Evolutionary conservation across 2,888 invertebrate species (phyloP), one percentile per base, ranked within the genome.

Genomic region (Ochropleura plecta): DNA sequence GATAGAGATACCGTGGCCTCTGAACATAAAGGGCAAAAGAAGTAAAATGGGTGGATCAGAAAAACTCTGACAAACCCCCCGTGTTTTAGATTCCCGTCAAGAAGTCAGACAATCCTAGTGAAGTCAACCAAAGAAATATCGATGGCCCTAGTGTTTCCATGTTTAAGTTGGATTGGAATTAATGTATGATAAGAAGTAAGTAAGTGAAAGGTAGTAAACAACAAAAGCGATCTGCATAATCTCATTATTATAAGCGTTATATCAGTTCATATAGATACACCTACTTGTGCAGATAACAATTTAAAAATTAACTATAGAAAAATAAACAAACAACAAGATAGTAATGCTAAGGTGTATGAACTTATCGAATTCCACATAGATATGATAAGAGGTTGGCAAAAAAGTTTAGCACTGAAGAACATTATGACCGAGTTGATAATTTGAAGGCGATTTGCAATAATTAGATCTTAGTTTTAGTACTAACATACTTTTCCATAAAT

Each of bases 281-380:
- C 3, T 20, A 46, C 10, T 18, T 12, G 9, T 60, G 16, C 0
- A 46, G 44, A 73, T 76, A 80, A 40, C 8, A 55, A 49, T 71
- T n/a, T 0, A 70, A 75, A 51, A 69, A 60, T 46, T 30, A 46
- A 80, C 9, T 42, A 57, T 30, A 76, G 0, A 49, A 53, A 62
- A 70, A 70, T 69, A 82, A 70, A 82, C 46, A 78, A 70, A 66
- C 14, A 59, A 30, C n/a, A 48, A 40, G 53, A 48, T 81, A 76
- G 8, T 62, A 42, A 3, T 53, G 40, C 53, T 48, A 42, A 83
- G 60, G 73, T 73, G 59, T 40, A 62, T 73, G 75, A 80, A 67
- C 70, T 64, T 53, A 64, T 53, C 64, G 40, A 57, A 73, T 69
- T 79, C 48, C 64, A 65, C 65, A 78, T 49, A 57, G 44, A 64